Evolutionary conservation across 1,140 invertebrate species (phyloP).

Genomic region (Calephelis virginiensis): DNA sequence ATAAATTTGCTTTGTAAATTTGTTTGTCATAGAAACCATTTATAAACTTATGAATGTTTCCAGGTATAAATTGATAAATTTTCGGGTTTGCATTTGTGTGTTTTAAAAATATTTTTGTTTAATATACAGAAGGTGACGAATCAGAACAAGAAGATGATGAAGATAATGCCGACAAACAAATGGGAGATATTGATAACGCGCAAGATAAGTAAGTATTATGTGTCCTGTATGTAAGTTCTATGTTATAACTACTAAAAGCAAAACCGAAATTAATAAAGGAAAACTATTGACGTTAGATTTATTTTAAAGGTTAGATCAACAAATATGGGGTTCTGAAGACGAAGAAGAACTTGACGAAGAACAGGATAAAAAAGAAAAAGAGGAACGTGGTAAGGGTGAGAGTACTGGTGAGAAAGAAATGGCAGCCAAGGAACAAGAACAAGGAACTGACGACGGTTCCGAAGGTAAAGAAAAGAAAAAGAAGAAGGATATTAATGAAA

Average conservation of each 20-base stretch:
- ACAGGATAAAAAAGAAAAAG: constrained; percentile 81
- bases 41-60: too few relatives aligned
- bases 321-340: constrained; percentile 94
- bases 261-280: too few relatives aligned
- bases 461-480: constrained; percentile 80
- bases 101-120: background rate
- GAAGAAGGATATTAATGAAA: constrained; percentile 86
- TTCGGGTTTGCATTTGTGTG: too few relatives aligned
- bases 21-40: too few relatives aligned
- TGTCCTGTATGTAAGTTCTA: background rate
- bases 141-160: constrained; percentile 85
- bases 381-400: constrained; percentile 76
- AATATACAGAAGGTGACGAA: constrained; percentile 70
- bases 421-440: constrained; percentile 85
- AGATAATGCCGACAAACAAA: constrained; percentile 93
- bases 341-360: constrained; percentile 84
- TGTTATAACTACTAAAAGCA: too few relatives aligned
- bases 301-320: constrained; percentile 80
- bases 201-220: constrained; percentile 84
- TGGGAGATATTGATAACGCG: constrained; percentile 94
- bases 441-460: constrained; percentile 82
- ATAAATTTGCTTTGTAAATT: too few relatives aligned
- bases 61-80: too few relatives aligned
- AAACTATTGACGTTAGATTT: background rate
- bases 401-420: constrained; percentile 82